Percentiles rank a stretch among this genome's conserved stretches.
Conservation (phyloP, 1,140 invertebrate species). For the Anthonomus grandis region DNA sequence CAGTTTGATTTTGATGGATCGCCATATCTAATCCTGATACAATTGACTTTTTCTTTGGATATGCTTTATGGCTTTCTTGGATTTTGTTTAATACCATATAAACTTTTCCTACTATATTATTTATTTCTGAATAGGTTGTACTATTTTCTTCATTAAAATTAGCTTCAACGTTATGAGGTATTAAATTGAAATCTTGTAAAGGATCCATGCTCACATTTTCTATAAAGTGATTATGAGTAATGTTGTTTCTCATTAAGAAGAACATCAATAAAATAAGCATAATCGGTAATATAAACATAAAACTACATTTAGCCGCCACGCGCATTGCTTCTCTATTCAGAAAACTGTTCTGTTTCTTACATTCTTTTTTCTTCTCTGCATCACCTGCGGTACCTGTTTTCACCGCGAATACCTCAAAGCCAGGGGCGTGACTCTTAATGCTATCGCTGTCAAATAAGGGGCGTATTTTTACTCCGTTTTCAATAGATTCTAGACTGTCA, state of each 20-base stretch:
- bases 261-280: slow-evolving; percentile 10
- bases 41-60: slow-evolving; percentile 6
- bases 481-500: background rate
- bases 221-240: no score
- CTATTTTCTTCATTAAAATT: no score
- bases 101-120: slow-evolving; percentile 6
- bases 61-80: slow-evolving; percentile 9
- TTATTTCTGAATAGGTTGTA: background rate
- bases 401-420: slow-evolving; percentile 16
- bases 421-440: slow-evolving; percentile 2
- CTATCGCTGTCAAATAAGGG: slow-evolving; percentile 14
- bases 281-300: background rate
- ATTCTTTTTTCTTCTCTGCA: no score
- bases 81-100: slow-evolving; percentile 12
- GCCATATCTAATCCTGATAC: background rate
- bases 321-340: background rate
- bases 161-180: no score
- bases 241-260: slow-evolving; percentile 3
- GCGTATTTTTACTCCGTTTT: background rate
- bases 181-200: no score
- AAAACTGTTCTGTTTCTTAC: background rate
- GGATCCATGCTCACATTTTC: no score
- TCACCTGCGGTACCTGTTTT: slow-evolving; percentile 2
- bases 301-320: slow-evolving; percentile 2
- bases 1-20: background rate